These are phyloP conservation scores for Lissonota sp. DNA, from an alignment of 2,888 invertebrate genomes.

Conservation along the genomic window DNA sequence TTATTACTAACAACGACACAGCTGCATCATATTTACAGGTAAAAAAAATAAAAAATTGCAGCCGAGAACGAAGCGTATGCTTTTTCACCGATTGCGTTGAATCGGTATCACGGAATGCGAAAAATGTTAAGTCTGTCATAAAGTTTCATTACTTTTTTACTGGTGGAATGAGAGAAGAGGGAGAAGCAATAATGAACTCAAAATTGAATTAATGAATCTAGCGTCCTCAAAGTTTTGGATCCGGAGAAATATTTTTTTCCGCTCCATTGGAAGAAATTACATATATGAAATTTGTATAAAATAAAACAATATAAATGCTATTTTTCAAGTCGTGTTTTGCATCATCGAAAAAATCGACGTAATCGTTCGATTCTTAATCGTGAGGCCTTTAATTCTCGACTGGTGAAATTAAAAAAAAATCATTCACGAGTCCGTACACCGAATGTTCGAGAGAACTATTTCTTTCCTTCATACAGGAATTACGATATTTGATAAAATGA, in stretches of 20 bases:
- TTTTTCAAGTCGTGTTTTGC: neutral
- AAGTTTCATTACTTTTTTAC: constrained; percentile 24
- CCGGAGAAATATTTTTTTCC: neutral
- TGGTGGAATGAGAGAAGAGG: constrained; percentile 17
- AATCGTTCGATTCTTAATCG: too few species aligned
- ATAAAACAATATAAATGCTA: neutral
- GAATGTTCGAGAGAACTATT: too few species aligned
- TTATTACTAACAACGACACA: constrained; percentile 44
- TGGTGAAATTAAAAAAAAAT: neutral
- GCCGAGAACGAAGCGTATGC: constrained; percentile 24
- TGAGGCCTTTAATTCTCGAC: neutral
- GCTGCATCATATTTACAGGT: constrained; percentile 60
- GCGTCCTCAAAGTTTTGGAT: constrained; percentile 22
- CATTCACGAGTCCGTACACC: constrained; percentile 6
- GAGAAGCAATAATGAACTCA: constrained; percentile 11
- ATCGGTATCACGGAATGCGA: constrained; percentile 30
- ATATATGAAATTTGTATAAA: constrained; percentile 12
- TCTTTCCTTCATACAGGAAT: too few species aligned
- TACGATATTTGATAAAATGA: constrained; percentile 12
- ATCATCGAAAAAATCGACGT: neutral
- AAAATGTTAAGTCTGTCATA: constrained; percentile 28
- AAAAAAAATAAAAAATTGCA: constrained; percentile 38
- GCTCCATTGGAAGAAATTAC: neutral
- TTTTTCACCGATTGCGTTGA: neutral
- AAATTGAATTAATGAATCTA: constrained; percentile 31